Evolutionary conservation across 1,140 invertebrate genomes (phyloP).

Genomic region (Drosophila asahinai): DNA sequence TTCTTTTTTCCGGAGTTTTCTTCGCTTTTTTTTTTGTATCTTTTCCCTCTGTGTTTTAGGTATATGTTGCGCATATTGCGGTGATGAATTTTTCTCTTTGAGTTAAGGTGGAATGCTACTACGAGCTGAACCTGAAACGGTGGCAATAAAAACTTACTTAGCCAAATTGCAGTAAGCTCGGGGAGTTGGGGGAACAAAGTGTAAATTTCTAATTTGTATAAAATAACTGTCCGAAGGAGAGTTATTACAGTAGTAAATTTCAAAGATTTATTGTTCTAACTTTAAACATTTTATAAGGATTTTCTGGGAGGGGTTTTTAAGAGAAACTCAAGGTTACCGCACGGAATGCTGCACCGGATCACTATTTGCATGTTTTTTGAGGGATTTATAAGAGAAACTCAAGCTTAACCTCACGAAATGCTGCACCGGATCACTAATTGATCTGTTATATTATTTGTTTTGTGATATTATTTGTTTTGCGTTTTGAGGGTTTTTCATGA

Average conservation of each 20-base stretch:
- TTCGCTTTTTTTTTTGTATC: slow-evolving; percentile 25
- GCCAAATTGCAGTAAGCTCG: slow-evolving; percentile 65
- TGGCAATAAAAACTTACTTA: slow-evolving; percentile 78
- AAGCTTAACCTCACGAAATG: neutral
- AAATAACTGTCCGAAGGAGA: slow-evolving; percentile 4
- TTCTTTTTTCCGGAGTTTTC: slow-evolving; percentile 37
- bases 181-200: slow-evolving; percentile 6
- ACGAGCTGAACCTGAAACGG: slow-evolving; percentile 13
- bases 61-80: slow-evolving; percentile 78
- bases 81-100: slow-evolving; percentile 84
- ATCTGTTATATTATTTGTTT: too few species aligned
- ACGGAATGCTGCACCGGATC: neutral
- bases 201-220: slow-evolving; percentile 33
- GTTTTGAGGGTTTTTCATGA: too few species aligned
- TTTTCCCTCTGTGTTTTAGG: slow-evolving; percentile 33
- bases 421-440: neutral
- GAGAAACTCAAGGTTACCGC: neutral
- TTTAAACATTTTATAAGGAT: neutral
- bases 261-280: neutral
- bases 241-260: slow-evolving; percentile 3
- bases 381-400: neutral
- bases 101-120: slow-evolving; percentile 61
- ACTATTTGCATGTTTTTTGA: too few species aligned
- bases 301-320: neutral
- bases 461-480: too few species aligned